Conservation (phyloP, 2,797 vertebrate species). For the Clamator glandarius region DNA sequence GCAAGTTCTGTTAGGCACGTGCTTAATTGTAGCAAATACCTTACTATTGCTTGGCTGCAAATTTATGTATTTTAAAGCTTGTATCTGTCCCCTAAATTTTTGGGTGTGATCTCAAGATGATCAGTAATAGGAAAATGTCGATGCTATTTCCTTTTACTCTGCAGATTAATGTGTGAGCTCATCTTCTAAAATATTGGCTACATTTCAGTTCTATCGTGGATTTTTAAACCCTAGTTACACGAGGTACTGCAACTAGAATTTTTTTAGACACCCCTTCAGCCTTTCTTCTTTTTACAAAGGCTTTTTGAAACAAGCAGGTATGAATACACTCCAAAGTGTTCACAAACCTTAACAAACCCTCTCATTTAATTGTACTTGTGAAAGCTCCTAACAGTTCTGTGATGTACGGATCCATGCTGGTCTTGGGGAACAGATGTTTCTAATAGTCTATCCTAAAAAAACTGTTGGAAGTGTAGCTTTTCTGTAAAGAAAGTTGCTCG, state of each 20-base stretch:
- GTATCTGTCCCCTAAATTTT: neutral
- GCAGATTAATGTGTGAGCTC: neutral
- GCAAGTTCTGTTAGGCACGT: rapidly evolving
- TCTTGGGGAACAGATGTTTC: neutral
- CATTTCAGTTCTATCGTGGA: rapidly evolving
- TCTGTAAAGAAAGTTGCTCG: neutral
- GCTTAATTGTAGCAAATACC: neutral
- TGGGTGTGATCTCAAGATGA: neutral
- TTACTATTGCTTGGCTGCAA: neutral
- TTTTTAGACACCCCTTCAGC: neutral
- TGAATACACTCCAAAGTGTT: neutral
- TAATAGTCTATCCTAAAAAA: neutral
- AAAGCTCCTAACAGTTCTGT: neutral
- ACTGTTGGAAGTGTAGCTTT: neutral
- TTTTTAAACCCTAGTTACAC: neutral
- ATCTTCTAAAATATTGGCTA: neutral
- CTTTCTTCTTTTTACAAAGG: constrained; percentile 12
- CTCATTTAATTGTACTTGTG: neutral
- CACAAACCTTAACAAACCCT: neutral
- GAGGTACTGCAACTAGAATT: neutral
- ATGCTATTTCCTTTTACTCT: neutral
- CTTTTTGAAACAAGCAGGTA: neutral
- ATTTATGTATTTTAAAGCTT: neutral
- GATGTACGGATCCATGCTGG: neutral
- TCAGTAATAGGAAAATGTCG: neutral